phyloP scores from a whole-genome alignment of 2,888 invertebrate genomes.

The Ennomos fuscantarius region DNA sequence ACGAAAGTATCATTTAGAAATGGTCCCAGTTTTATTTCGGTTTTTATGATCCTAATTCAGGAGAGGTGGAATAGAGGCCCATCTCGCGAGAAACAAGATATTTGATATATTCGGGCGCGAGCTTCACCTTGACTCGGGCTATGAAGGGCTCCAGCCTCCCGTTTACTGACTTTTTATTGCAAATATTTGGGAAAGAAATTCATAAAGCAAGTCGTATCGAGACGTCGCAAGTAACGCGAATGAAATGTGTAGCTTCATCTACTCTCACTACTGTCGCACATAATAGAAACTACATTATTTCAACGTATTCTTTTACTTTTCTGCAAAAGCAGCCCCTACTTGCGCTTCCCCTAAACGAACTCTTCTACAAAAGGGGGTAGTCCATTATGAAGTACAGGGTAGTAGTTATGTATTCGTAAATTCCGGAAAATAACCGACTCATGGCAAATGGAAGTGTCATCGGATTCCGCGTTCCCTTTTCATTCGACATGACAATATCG shows the following conservation, averaged over 20 bases:
- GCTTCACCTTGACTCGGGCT: slow-evolving; percentile 5
- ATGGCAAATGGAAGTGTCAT: slow-evolving; percentile 6
- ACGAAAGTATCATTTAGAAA: slow-evolving; percentile 3
- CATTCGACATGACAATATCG: slow-evolving; percentile 6
- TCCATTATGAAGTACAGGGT: neutral
- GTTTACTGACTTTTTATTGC: slow-evolving; percentile 13
- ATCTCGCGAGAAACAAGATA: slow-evolving; percentile 4
- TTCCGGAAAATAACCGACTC: neutral
- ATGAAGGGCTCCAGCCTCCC: neutral
- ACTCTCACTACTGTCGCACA: neutral
- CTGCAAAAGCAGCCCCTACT: no score
- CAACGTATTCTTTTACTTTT: no score
- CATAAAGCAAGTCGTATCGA: neutral
- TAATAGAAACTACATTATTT: no score
- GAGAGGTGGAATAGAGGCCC: neutral
- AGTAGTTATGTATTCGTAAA: neutral
- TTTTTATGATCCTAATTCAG: slow-evolving; percentile 11
- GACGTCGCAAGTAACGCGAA: neutral
- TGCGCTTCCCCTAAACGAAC: no score
- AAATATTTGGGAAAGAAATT: slow-evolving; percentile 9
- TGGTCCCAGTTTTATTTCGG: slow-evolving; percentile 6
- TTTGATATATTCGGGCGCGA: slow-evolving; percentile 6
- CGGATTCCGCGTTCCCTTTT: slow-evolving; percentile 1
- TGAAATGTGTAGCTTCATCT: neutral
- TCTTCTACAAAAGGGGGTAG: no score